These are phyloP conservation scores for Thereva unica DNA, from an alignment of 2,888 invertebrate genomes.

Conservation along the genomic window DNA sequence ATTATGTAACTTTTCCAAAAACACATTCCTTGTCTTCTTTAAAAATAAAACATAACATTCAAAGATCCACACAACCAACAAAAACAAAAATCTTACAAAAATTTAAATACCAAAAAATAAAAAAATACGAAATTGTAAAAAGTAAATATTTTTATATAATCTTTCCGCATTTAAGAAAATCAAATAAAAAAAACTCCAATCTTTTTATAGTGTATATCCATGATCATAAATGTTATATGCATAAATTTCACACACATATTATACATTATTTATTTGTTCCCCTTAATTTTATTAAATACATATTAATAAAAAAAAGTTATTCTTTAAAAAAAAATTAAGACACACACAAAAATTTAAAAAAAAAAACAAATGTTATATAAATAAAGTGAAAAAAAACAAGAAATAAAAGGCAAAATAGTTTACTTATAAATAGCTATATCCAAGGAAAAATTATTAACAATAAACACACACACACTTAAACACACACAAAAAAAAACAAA, in stretches of 20 bases:
- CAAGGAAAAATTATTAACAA: too few relatives aligned
- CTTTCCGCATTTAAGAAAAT: slow-evolving; percentile 30
- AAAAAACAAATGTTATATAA: slow-evolving; percentile 15
- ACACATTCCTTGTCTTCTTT: background rate
- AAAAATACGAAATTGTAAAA: slow-evolving; percentile 33
- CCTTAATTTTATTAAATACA: slow-evolving; percentile 11
- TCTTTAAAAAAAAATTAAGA: slow-evolving; percentile 8
- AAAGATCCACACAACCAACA: background rate
- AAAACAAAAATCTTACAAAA: background rate
- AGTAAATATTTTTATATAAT: slow-evolving; percentile 41
- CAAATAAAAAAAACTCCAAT: slow-evolving; percentile 17
- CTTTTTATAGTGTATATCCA: slow-evolving; percentile 31
- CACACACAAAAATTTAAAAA: slow-evolving; percentile 12
- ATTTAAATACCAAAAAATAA: slow-evolving; percentile 11
- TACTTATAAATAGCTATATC: too few relatives aligned
- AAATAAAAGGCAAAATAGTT: too few relatives aligned
- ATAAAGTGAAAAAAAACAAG: background rate
- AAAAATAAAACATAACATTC: slow-evolving; percentile 8
- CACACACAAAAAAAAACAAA: slow-evolving; percentile 11
- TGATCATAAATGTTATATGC: slow-evolving; percentile 23
- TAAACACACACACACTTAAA: background rate
- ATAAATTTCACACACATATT: slow-evolving; percentile 15
- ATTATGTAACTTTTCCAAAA: background rate
- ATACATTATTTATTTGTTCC: slow-evolving; percentile 17
- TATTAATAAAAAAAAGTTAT: slow-evolving; percentile 17